These are phyloP conservation scores for Mesorhabditis sp. DNA, from an alignment of 2,888 invertebrate genomes.

Conservation along the genomic window DNA sequence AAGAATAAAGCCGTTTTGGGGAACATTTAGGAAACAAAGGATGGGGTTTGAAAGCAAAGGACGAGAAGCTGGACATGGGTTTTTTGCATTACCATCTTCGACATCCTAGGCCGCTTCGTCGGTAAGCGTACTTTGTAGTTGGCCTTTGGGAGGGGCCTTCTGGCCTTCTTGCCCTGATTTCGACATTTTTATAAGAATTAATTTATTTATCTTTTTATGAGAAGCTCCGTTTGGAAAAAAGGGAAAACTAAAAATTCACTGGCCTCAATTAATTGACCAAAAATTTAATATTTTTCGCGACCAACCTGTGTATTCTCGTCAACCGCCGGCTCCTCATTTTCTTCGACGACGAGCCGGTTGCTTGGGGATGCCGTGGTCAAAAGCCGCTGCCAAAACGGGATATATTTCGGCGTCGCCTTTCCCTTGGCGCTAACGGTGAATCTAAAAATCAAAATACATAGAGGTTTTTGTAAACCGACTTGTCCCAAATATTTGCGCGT, in stretches of 20 bases:
- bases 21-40: too few relatives aligned
- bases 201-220: too few relatives aligned
- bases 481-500: conserved; percentile 48
- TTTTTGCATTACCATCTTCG: too few relatives aligned
- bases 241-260: neutral
- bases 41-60: too few relatives aligned
- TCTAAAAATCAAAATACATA: conserved; percentile 15
- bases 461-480: conserved; percentile 18
- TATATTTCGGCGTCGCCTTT: conserved; percentile 45
- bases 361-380: conserved; percentile 32
- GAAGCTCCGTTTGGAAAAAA: neutral
- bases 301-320: conserved; percentile 17
- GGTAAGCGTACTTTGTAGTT: too few relatives aligned
- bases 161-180: too few relatives aligned
- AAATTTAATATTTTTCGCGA: neutral
- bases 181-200: too few relatives aligned
- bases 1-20: too few relatives aligned
- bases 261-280: neutral
- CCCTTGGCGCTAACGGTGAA: conserved; percentile 46
- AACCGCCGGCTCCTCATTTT: conserved; percentile 25
- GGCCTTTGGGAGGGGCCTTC: too few relatives aligned
- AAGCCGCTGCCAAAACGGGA: conserved; percentile 55
- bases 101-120: too few relatives aligned
- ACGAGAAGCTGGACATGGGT: too few relatives aligned
- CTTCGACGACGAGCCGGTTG: conserved; percentile 5